Percentiles rank a stretch among this genome's conserved stretches.
phyloP scores from a whole-genome alignment of 2,888 invertebrate genomes.

The Drosophila maculinotata region DNA sequence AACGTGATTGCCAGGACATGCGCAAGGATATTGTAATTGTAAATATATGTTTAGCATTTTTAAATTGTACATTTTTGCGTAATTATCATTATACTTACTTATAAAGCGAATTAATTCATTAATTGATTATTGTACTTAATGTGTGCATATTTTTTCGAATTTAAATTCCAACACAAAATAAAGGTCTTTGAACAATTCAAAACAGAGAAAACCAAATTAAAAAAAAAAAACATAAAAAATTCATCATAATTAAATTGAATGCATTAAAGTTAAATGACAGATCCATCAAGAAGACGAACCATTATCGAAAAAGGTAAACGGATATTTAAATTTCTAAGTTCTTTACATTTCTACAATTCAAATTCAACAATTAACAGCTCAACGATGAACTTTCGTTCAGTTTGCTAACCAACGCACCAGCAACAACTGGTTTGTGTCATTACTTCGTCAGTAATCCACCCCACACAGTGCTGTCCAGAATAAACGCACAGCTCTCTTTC shows the following conservation, averaged over 20 bases:
- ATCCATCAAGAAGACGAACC: too few relatives aligned
- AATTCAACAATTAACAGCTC: too few relatives aligned
- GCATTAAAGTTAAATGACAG: background rate
- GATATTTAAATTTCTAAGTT: too few relatives aligned
- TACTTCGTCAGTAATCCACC: background rate
- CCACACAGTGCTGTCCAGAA: slow-evolving; percentile 11
- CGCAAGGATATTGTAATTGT: slow-evolving; percentile 59
- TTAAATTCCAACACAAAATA: slow-evolving; percentile 80
- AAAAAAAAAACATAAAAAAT: background rate
- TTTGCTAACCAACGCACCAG: background rate
- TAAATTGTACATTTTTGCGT: slow-evolving; percentile 66
- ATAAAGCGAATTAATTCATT: slow-evolving; percentile 50
- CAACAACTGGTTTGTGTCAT: slow-evolving; percentile 20
- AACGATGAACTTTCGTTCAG: background rate
- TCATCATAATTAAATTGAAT: background rate
- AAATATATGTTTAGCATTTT: slow-evolving; percentile 60
- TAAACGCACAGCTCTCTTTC: background rate
- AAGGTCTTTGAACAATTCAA: slow-evolving; percentile 56
- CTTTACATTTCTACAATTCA: too few relatives aligned
- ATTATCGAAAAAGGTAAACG: too few relatives aligned
- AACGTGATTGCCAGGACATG: slow-evolving; percentile 88
- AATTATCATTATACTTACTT: slow-evolving; percentile 47
- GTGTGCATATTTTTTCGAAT: slow-evolving; percentile 77
- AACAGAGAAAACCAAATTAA: background rate
- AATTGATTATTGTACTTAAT: slow-evolving; percentile 61